Conservation (phyloP, 1,140 invertebrate genomes). For the Panulirus ornatus region DNA sequence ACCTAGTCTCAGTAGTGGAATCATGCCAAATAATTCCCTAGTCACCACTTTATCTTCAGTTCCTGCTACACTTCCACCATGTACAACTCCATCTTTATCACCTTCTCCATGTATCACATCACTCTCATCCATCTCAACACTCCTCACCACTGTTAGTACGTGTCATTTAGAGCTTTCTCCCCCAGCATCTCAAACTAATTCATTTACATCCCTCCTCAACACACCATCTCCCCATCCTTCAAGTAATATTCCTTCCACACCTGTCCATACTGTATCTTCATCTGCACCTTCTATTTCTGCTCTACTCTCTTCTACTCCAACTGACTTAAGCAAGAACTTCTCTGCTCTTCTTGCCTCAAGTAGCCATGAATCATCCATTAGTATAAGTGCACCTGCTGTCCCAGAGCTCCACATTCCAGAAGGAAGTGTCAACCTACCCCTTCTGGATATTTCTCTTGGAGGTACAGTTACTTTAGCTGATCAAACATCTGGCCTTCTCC, state of each 20-base stretch:
- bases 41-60: slow-evolving; percentile 18
- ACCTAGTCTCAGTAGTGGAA: slow-evolving; percentile 26
- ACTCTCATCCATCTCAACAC: slow-evolving; percentile 30
- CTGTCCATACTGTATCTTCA: neutral
- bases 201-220: slow-evolving; percentile 54
- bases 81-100: neutral
- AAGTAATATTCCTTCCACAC: slow-evolving; percentile 21
- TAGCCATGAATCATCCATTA: neutral
- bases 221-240: slow-evolving; percentile 38
- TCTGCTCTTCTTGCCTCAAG: slow-evolving; percentile 21
- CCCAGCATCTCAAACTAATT: slow-evolving; percentile 58
- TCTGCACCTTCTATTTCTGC: slow-evolving; percentile 24
- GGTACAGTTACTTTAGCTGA: slow-evolving; percentile 60
- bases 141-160: slow-evolving; percentile 44
- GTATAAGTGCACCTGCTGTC: neutral
- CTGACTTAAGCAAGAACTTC: slow-evolving; percentile 40
- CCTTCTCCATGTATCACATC: slow-evolving; percentile 10
- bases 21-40: slow-evolving; percentile 13
- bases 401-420: slow-evolving; percentile 66
- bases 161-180: slow-evolving; percentile 48
- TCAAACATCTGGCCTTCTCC: slow-evolving; percentile 42
- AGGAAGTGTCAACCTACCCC: slow-evolving; percentile 41
- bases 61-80: neutral
- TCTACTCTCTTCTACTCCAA: slow-evolving; percentile 35
- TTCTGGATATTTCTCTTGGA: slow-evolving; percentile 63